These are phyloP conservation scores for Drosophila carrolli DNA, from an alignment of 1,140 invertebrate species.

Conservation along the genomic window DNA sequence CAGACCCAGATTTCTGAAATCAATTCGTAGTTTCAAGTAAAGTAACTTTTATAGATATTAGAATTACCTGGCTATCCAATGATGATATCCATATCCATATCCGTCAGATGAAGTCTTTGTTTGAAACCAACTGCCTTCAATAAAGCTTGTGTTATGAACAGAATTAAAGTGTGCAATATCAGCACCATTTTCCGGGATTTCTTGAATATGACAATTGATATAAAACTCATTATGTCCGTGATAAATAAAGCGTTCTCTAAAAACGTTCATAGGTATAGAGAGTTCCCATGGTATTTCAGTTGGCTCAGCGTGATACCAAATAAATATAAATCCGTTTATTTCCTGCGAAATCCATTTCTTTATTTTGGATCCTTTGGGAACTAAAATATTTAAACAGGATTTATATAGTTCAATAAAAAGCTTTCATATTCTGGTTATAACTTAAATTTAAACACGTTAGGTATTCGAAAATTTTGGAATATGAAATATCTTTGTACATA, in stretches of 20 bases:
- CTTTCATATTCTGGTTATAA: too few species aligned
- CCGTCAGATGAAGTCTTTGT: conserved; percentile 10
- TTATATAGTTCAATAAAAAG: too few species aligned
- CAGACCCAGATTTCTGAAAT: too few species aligned
- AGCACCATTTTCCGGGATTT: conserved; percentile 96
- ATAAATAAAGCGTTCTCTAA: conserved; percentile 87
- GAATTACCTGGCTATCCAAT: conserved; percentile 71
- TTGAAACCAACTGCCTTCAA: conserved; percentile 82
- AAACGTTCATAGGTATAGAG: conserved; percentile 86
- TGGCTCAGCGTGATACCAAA: conserved; percentile 93
- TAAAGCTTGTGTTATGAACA: conserved; percentile 88
- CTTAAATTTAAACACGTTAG: too few species aligned
- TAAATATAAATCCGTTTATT: conserved; percentile 90
- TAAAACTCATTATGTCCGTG: conserved; percentile 91
- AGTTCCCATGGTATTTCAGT: conserved; percentile 89
- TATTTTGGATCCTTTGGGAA: conserved; percentile 87
- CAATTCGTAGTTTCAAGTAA: background rate
- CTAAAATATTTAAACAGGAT: conserved; percentile 18
- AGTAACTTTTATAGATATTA: too few species aligned
- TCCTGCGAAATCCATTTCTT: conserved; percentile 89
- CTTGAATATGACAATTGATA: conserved; percentile 92
- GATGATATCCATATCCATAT: conserved; percentile 57
- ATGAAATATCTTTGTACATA: too few species aligned
- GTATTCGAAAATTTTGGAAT: too few species aligned
- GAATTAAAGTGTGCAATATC: conserved; percentile 92